Base-by-base conservation (phyloP, 2,888 invertebrate species). In the Ichneumoninae sp. region DNA sequence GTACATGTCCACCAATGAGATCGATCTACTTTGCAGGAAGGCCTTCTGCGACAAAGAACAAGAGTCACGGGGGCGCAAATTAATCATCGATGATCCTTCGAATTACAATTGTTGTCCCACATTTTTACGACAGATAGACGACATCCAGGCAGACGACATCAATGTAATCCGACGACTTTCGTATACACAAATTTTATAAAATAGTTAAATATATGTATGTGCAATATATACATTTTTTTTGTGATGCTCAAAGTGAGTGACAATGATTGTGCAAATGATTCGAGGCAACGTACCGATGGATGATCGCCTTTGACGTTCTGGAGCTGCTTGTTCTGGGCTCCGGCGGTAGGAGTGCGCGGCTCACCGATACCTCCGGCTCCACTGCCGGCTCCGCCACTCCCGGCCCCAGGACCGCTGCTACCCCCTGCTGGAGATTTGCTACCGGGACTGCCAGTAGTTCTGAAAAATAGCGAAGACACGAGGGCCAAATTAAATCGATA, bases 1-100 rank as follows among this genome's bases (percentile, higher is more conserved):
- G 95, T 98, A 98, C 98, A 98, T 98, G 94, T 98, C 98, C 94
- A 98, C 97, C 95, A 98, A 95, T 50, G 98, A 98, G 92, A 98
- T 97, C 92, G 97, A 98, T 93, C 98, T 97, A 94, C 96, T 98
- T 95, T 98, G 97, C 92, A 97, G 96, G 94, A 97, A 97, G 88
- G 96, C 95, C 95, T 96, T 96, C 96, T 96, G 95, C 68, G 93
- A 92, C 86, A 89, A 88, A 82, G 71, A 76, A 73, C 79, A 82
- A 82, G 75, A 82, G 82, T 85, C 85, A 85, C 85, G 76, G 69
- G 74, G 76, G 65, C 66, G 82, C 79, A 26, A 82, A 85, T 85
- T 85, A 85, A 80, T 85, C 73, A 73, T 74, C 54, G 70, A 85
- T 80, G 85, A 75, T 74, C 75, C 50, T 80, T 70, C 73, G 78